Percentiles rank a stretch among this genome's conserved stretches.
Evolutionary conservation across 2,113 vertebrate genomes (phyloP).

Genomic region (Calidris pygmaea): DNA sequence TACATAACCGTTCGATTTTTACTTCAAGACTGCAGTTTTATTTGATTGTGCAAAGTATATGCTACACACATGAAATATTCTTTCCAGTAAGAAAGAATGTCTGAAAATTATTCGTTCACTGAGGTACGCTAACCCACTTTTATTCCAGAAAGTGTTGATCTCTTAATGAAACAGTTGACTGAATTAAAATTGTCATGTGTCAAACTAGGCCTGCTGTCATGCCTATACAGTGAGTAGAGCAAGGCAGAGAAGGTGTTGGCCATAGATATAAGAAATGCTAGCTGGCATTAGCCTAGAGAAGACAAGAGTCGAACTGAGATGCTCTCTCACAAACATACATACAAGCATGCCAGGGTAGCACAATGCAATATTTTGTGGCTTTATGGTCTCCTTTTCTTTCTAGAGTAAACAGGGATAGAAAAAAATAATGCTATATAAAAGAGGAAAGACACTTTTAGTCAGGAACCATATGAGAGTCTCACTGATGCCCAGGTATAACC

Average conservation of each 20-base stretch:
- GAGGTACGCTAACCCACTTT: neutral
- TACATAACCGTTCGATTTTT: neutral
- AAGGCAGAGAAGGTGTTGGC: neutral
- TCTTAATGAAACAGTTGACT: neutral
- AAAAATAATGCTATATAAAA: neutral
- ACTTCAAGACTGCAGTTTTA: neutral
- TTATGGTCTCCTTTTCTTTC: neutral
- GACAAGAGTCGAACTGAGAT: neutral
- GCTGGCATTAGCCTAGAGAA: neutral
- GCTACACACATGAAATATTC: neutral
- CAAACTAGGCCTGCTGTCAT: neutral
- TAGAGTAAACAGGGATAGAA: neutral
- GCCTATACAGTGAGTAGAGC: neutral
- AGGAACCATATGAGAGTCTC: neutral
- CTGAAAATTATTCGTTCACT: neutral
- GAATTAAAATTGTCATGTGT: neutral
- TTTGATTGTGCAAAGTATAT: neutral
- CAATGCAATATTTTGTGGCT: neutral
- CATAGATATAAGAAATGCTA: neutral
- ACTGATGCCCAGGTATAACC: neutral
- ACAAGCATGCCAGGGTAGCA: neutral
- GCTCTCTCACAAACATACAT: neutral
- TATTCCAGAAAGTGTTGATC: neutral
- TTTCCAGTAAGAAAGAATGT: neutral
- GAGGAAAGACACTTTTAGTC: neutral